Conservation (phyloP, 2,888 invertebrate genomes). For the Anorthoa munda region DNA sequence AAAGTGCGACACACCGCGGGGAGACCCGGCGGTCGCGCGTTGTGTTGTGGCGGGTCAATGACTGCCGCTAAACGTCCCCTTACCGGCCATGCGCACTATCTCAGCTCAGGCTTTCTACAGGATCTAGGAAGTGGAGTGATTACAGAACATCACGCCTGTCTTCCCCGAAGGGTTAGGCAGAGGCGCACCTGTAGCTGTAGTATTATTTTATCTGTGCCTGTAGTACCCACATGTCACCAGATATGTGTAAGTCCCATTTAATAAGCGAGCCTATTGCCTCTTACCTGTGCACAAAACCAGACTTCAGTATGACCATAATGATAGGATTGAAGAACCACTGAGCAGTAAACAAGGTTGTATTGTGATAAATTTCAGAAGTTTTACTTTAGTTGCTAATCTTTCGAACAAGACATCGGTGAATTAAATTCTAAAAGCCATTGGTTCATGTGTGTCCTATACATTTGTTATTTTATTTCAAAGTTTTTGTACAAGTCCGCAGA, state of each 20-base stretch:
- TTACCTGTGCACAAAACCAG: no score
- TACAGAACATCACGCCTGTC: no score
- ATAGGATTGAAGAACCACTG: not conserved
- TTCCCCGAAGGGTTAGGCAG: no score
- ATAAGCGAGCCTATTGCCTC: no score
- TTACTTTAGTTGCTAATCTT: not conserved
- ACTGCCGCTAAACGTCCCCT: conserved; percentile 1
- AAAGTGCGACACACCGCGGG: conserved; percentile 2
- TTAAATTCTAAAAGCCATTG: no score
- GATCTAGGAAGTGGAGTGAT: not conserved
- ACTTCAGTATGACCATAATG: not conserved
- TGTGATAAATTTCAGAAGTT: not conserved
- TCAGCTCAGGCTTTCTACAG: not conserved
- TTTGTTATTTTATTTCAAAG: no score
- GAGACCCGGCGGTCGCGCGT: not conserved
- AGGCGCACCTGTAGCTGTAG: no score
- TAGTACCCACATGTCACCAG: no score
- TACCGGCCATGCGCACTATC: conserved; percentile 19
- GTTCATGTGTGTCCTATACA: no score
- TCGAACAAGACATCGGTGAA: not conserved
- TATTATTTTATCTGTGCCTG: no score
- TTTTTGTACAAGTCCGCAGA: not conserved
- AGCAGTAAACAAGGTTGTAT: not conserved
- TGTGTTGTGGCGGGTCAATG: conserved; percentile 17
- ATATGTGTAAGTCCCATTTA: no score